These are phyloP conservation scores for Conopomorpha cramerella DNA, from an alignment of 1,140 invertebrate genomes.

Conservation along the genomic window DNA sequence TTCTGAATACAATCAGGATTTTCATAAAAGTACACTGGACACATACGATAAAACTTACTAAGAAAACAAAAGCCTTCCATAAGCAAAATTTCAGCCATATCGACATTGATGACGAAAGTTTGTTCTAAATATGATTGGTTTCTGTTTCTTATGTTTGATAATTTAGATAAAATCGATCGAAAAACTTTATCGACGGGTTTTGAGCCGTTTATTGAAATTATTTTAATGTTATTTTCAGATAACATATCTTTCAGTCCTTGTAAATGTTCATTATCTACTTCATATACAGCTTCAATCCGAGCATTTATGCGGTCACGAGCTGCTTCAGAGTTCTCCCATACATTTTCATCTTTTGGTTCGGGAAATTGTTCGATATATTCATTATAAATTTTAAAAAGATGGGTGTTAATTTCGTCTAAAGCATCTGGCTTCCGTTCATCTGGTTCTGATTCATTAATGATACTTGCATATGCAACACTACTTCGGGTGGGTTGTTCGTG, in stretches of 20 bases:
- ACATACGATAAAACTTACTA: conserved; percentile 63
- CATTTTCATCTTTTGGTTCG: conserved; percentile 39
- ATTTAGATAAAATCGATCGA: conserved; percentile 21
- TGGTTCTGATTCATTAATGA: conserved; percentile 48
- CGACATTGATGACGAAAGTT: conserved; percentile 50
- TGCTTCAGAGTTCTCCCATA: conserved; percentile 51
- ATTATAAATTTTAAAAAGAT: conserved; percentile 33
- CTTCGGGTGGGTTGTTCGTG: conserved; percentile 8
- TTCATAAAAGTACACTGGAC: conserved; percentile 62
- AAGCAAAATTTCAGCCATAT: conserved; percentile 60
- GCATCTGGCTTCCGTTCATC: conserved; percentile 71
- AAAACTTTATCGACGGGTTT: conserved; percentile 32
- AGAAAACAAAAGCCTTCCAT: conserved; percentile 59
- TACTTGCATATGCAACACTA: conserved; percentile 19
- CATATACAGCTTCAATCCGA: conserved; percentile 45
- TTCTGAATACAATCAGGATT: conserved; percentile 43
- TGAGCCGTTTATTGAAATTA: conserved; percentile 35
- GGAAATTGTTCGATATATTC: conserved; percentile 31
- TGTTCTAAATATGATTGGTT: conserved; percentile 59
- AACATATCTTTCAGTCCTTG: conserved; percentile 29
- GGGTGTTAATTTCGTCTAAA: conserved; percentile 45
- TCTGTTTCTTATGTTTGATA: conserved; percentile 39
- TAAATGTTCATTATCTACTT: conserved; percentile 40
- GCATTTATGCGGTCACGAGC: conserved; percentile 38
- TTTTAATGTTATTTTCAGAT: conserved; percentile 46